Evolutionary conservation across 2,888 invertebrate genomes (phyloP).

Genomic region (Lypha dubia): DNA sequence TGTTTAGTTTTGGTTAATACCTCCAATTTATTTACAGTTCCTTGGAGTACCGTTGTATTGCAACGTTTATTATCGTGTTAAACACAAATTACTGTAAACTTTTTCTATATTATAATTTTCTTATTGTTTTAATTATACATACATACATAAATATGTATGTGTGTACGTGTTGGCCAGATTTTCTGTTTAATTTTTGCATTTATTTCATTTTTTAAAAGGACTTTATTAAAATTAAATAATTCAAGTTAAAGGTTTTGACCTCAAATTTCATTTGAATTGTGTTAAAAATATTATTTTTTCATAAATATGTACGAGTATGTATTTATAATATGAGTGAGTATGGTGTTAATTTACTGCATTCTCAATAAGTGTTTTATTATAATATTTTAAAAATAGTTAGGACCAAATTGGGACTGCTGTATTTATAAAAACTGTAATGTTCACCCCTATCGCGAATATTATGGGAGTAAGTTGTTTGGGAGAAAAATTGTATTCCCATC

Average conservation of each 20-base stretch:
- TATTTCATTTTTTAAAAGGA: constrained; percentile 5
- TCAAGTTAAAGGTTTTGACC: constrained; percentile 14
- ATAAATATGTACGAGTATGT: too few relatives aligned
- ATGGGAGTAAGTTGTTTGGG: too few relatives aligned
- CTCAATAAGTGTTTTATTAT: not conserved
- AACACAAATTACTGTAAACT: constrained; percentile 53
- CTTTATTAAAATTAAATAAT: constrained; percentile 28
- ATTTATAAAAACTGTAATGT: too few relatives aligned
- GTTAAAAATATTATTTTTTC: not conserved
- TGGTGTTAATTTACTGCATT: constrained; percentile 7
- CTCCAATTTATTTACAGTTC: constrained; percentile 41
- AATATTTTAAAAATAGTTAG: not conserved
- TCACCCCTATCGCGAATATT: too few relatives aligned
- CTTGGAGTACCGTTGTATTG: constrained; percentile 44
- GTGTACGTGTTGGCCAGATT: constrained; percentile 30
- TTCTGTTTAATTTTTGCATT: constrained; percentile 4
- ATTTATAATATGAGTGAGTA: constrained; percentile 18
- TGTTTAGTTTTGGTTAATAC: constrained; percentile 17
- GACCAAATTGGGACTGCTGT: too few relatives aligned
- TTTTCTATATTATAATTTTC: constrained; percentile 16
- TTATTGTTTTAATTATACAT: constrained; percentile 42
- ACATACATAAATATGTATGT: too few relatives aligned
- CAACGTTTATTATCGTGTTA: constrained; percentile 56
- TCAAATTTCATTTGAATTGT: not conserved
- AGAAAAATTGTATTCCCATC: too few relatives aligned